Evolutionary conservation across 2,888 invertebrate species (phyloP).

Genomic region (Noctuana brunneofusca): DNA sequence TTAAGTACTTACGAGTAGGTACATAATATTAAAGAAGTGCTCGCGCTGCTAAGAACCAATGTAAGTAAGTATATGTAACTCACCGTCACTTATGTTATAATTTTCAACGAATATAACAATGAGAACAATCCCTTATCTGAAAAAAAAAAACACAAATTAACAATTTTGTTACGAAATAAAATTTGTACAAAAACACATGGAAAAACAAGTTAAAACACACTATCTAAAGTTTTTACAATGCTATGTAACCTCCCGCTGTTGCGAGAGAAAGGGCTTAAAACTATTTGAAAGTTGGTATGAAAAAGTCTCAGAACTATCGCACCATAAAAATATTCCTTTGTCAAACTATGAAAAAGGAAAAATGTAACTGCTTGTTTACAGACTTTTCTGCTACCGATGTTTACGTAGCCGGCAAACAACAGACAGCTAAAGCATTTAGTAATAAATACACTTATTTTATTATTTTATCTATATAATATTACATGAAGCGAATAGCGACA

Average conservation of each 20-base stretch:
- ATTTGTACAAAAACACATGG: constrained; percentile 3
- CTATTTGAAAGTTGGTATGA: constrained; percentile 29
- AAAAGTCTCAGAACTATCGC: constrained; percentile 32
- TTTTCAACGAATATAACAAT: not conserved
- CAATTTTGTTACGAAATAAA: not conserved
- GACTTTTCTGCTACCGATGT: constrained; percentile 7
- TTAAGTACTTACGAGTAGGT: too few relatives aligned
- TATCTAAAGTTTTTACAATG: constrained; percentile 3
- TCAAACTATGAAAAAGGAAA: constrained; percentile 29
- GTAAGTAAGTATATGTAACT: not conserved
- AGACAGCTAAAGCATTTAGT: not conserved
- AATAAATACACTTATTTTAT: not conserved
- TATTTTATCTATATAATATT: not conserved
- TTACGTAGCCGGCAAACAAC: not conserved
- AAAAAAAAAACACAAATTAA: not conserved
- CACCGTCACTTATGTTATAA: not conserved
- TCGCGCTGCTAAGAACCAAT: too few relatives aligned
- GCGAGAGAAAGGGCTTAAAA: constrained; percentile 28
- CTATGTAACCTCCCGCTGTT: not conserved
- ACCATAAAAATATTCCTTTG: constrained; percentile 33
- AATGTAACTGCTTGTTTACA: constrained; percentile 15
- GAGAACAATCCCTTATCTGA: not conserved
- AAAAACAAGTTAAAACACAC: not conserved
- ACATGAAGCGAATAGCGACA: too few relatives aligned
- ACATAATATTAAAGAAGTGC: too few relatives aligned